These are phyloP conservation scores for Ploceus nigricollis DNA, from an alignment of 2,113 vertebrate genomes.

Conservation along the genomic window DNA sequence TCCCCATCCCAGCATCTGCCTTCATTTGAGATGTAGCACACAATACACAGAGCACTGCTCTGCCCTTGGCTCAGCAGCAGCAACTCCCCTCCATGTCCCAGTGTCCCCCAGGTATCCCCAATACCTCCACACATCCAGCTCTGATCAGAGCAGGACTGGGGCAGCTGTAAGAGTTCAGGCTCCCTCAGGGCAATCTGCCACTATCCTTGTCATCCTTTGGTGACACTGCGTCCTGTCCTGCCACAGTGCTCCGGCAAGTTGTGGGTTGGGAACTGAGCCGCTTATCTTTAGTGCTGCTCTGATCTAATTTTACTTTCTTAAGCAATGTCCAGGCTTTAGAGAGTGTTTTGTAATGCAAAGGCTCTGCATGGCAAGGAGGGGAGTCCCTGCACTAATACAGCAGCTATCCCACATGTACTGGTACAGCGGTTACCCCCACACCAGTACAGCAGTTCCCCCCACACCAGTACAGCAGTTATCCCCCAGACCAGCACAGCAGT, in stretches of 20 bases:
- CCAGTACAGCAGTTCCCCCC: background rate
- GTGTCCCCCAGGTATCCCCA: background rate
- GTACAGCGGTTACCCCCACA: background rate
- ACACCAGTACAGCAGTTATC: background rate
- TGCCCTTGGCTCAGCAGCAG: background rate
- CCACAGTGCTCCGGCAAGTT: background rate
- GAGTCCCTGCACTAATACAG: background rate
- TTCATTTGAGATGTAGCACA: background rate
- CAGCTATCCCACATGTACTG: no score
- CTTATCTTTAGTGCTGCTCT: background rate
- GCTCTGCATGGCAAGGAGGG: background rate
- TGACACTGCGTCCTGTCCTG: background rate
- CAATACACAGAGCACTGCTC: background rate
- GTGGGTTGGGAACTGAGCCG: background rate
- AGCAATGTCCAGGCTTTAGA: background rate
- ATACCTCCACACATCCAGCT: background rate
- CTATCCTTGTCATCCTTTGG: background rate
- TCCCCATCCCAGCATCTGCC: background rate
- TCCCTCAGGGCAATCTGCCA: background rate
- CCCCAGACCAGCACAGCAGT: no score
- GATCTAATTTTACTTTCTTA: conserved; percentile 37
- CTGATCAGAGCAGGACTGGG: background rate
- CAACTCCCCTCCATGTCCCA: background rate
- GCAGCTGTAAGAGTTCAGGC: background rate
- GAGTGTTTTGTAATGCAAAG: background rate